Percentiles rank a stretch among this genome's conserved stretches.
These are phyloP conservation scores for Heliconius hewitsoni DNA, from an alignment of 1,140 invertebrate genomes.

Conservation along the genomic window DNA sequence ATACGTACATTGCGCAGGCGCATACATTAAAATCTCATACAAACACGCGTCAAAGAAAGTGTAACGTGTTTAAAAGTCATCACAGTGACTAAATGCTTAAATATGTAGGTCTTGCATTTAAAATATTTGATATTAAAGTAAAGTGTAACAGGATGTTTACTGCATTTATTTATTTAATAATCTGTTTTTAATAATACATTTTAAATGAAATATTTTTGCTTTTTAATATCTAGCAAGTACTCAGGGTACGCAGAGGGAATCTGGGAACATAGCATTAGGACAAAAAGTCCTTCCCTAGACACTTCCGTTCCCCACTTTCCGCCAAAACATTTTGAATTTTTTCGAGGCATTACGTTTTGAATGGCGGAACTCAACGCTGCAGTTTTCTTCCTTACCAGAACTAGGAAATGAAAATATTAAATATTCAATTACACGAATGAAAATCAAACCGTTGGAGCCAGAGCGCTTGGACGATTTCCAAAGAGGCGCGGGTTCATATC, in stretches of 20 bases:
- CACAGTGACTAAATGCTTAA: background rate
- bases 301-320: background rate
- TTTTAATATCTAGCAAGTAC: background rate
- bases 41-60: slow-evolving; percentile 4
- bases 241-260: background rate
- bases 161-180: background rate
- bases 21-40: background rate
- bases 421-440: too few relatives aligned
- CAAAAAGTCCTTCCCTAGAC: background rate
- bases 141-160: background rate
- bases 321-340: too few relatives aligned
- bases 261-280: background rate
- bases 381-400: too few relatives aligned
- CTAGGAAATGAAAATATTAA: too few relatives aligned
- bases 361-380: background rate
- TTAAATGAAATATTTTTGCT: background rate
- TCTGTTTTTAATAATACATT: background rate
- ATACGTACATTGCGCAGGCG: background rate
- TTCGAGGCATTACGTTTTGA: too few relatives aligned
- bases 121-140: background rate
- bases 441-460: too few relatives aligned
- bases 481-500: too few relatives aligned
- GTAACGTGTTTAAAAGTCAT: slow-evolving; percentile 14
- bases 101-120: background rate
- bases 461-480: too few relatives aligned